Base-by-base conservation (phyloP, 2,888 invertebrate genomes). In the Trissolcus japonicus region DNA sequence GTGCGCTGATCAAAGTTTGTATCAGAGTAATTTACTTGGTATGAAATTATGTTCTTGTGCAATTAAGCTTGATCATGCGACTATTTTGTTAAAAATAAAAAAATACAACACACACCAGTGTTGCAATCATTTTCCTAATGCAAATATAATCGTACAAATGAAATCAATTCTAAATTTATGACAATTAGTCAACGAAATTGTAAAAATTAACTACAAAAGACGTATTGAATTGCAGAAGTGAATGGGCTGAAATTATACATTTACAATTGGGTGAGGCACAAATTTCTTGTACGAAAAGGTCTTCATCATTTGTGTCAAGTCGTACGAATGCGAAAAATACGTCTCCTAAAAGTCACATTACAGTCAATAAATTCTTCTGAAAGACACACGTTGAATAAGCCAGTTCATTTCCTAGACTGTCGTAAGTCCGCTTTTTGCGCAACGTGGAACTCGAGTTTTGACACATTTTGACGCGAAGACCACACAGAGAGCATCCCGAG, bases 391-490 rank as follows among this genome's bases (percentile, higher is more conserved):
- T 67, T 65, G 76, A 71, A 69, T 57, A 66, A 76, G 82, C 76
- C 80, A 82, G 83, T 86, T 86, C 85, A 87, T 87, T 87, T 86
- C 84, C 76, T 86, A 82, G 82, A 69, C 79, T 80, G 76, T 76
- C 79, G 83, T 78, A 77, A 77, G 80, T 81, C 84, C 82, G 80
- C 82, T 87, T 87, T 86, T 86, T 86, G 80, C 68, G 16, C 14
- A 51, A 59, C 57, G 53, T 82, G 62, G 84, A 86, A 87, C 86
- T 86, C 84, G 85, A 87, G 86, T 88, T 88, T 88, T 88, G 88
- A 87, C 88, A 88, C 87, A 87, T 88, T 88, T 88, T 88, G 87
- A 88, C 87, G 86, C 87, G 82, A 82, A 84, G 88, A 88, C 88
- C 88, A 87, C 88, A 88, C 88, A 88, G 84, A 81, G 82, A 80